phyloP scores from a whole-genome alignment of 2,113 vertebrate species.

The Circaetus gallicus region DNA sequence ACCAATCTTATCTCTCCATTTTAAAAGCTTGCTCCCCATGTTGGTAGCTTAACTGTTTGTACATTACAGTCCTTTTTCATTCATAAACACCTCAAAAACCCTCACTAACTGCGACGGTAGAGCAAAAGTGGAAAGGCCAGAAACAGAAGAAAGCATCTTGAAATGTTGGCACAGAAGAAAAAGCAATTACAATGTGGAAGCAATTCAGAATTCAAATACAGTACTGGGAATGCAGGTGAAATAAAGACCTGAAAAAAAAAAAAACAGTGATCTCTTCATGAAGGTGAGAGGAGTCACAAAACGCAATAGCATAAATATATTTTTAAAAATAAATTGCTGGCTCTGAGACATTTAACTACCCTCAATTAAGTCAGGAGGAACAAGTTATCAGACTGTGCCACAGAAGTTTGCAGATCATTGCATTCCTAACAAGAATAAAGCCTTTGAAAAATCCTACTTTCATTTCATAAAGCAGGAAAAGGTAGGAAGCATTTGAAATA shows the following conservation, averaged over 20 bases:
- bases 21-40: background rate
- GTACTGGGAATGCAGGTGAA: background rate
- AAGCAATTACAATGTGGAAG: background rate
- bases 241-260: background rate
- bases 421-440: background rate
- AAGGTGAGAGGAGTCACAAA: background rate
- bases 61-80: background rate
- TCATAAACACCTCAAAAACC: background rate
- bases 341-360: background rate
- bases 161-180: background rate
- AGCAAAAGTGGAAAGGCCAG: background rate
- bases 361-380: background rate
- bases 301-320: background rate
- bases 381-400: background rate
- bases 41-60: background rate
- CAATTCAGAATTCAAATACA: background rate
- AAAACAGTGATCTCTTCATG: rapidly evolving
- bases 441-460: background rate
- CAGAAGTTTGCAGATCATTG: background rate
- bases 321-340: background rate
- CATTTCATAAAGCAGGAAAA: background rate
- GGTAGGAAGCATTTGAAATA: background rate
- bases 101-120: background rate
- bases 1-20: background rate
- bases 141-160: background rate